A percentile compares a stretch with the other conserved stretches of the same genome.
phyloP scores from a whole-genome alignment of 2,113 vertebrate species.

The Brachyistius frenatus region DNA sequence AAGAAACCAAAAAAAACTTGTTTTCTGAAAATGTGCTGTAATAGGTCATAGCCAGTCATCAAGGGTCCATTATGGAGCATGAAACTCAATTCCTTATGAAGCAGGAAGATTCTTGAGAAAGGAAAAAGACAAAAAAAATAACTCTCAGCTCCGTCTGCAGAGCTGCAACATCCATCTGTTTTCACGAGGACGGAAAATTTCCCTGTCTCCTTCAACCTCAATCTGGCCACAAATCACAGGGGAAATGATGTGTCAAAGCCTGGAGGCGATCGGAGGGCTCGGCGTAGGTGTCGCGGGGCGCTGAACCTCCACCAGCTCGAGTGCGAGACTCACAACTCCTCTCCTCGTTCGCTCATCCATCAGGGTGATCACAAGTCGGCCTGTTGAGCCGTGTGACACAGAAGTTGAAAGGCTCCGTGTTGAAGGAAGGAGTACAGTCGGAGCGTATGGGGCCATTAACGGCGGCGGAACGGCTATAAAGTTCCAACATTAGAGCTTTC shows the following conservation, averaged over 20 bases:
- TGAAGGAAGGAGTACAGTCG: conserved; percentile 32
- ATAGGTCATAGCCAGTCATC: conserved; percentile 68
- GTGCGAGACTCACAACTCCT: conserved; percentile 53
- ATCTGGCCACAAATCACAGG: conserved; percentile 78
- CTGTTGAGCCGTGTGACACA: conserved; percentile 69
- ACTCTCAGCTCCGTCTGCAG: conserved; percentile 37
- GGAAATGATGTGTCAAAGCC: conserved; percentile 78
- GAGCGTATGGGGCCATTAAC: conserved; percentile 28
- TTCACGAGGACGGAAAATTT: conserved; percentile 58
- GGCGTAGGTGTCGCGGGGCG: conserved; percentile 38
- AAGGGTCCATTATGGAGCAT: conserved; percentile 53
- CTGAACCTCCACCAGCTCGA: conserved; percentile 54
- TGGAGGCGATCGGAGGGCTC: conserved; percentile 47
- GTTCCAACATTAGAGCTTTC: conserved; percentile 43
- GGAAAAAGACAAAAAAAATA: conserved; percentile 6
- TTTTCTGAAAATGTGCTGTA: conserved; percentile 57
- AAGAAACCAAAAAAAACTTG: conserved; percentile 20
- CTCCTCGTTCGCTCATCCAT: conserved; percentile 70
- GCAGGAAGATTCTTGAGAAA: conserved; percentile 29
- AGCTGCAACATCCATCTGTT: conserved; percentile 63
- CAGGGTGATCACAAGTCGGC: conserved; percentile 66
- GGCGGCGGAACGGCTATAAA: conserved; percentile 44
- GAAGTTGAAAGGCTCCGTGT: conserved; percentile 39
- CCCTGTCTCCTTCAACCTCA: conserved; percentile 71
- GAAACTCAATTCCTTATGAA: conserved; percentile 52